phyloP scores from a whole-genome alignment of 2,888 invertebrate genomes.

The Synanthedon tipuliformis region DNA sequence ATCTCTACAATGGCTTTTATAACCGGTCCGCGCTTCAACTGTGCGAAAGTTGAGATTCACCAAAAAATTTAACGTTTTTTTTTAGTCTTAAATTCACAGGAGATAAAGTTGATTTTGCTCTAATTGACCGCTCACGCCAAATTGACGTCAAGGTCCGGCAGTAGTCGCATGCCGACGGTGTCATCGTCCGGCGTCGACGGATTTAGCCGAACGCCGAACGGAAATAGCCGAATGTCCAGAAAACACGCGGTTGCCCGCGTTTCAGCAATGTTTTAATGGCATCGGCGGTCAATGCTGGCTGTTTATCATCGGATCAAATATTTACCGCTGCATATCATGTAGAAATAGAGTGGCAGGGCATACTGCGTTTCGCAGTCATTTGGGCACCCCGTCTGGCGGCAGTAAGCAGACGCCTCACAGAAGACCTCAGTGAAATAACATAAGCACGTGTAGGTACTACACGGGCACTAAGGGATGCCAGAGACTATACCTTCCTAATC shows the following conservation, averaged over 20 bases:
- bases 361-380: too few species aligned
- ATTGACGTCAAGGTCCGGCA: constrained; percentile 48
- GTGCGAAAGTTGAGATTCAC: not conserved
- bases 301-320: constrained; percentile 10
- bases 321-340: not conserved
- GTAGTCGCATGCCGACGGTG: constrained; percentile 50
- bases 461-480: too few species aligned
- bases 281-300: constrained; percentile 34
- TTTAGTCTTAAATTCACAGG: not conserved
- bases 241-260: constrained; percentile 41
- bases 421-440: too few species aligned
- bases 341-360: too few species aligned
- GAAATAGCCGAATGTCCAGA: constrained; percentile 61
- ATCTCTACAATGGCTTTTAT: too few species aligned
- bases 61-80: not conserved
- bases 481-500: too few species aligned
- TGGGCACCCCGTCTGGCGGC: too few species aligned
- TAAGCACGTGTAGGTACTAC: too few species aligned
- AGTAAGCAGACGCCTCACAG: too few species aligned
- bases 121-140: constrained; percentile 14
- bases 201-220: constrained; percentile 56
- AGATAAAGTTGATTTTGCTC: constrained; percentile 8
- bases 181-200: constrained; percentile 61
- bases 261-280: constrained; percentile 38
- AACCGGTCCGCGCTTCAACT: too few species aligned